Conservation (phyloP, 1,140 invertebrate genomes). For the Pachyrhynchus sulphureomaculatus region DNA sequence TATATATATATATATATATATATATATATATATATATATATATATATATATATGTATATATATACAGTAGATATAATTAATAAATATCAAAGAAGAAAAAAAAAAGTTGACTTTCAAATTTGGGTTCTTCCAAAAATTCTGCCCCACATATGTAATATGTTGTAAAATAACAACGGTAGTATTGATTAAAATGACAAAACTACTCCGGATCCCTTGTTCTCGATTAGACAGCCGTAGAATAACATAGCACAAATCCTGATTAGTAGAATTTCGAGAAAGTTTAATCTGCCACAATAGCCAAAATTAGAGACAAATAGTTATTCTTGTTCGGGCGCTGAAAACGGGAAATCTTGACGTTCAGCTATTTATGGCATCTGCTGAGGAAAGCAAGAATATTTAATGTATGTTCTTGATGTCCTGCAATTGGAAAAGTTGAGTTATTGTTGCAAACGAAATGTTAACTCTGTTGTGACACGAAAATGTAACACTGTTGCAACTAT, state of each 20-base stretch:
- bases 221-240: conserved; percentile 17
- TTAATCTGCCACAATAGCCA: conserved; percentile 42
- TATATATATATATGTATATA: no score
- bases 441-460: no score
- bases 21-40: no score
- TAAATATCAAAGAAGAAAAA: no score
- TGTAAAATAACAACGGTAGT: background rate
- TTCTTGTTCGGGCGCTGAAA: conserved; percentile 35
- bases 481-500: no score
- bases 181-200: conserved; percentile 4
- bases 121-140: no score
- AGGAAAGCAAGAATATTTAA: conserved; percentile 6
- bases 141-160: no score
- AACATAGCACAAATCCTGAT: conserved; percentile 35
- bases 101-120: no score
- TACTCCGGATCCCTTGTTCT: background rate
- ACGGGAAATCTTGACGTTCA: conserved; percentile 31
- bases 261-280: conserved; percentile 35
- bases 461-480: no score
- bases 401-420: background rate
- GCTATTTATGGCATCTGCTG: conserved; percentile 30
- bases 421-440: no score
- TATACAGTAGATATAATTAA: no score
- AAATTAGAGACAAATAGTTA: conserved; percentile 43
- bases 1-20: no score